phyloP scores from a whole-genome alignment of 2,113 vertebrate genomes.

The Trichechus manatus region DNA sequence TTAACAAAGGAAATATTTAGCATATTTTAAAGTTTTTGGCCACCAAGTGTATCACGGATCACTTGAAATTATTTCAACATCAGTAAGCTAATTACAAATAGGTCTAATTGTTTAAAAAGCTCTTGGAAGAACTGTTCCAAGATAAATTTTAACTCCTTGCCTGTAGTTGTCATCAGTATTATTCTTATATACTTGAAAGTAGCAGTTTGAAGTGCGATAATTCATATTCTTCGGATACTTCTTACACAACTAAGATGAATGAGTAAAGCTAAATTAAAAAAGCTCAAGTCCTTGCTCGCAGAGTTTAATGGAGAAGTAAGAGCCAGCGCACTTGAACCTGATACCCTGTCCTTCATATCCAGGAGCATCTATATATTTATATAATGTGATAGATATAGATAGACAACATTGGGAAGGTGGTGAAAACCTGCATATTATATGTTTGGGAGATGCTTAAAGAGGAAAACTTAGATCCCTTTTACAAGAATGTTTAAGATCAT shows the following conservation, averaged over 20 bases:
- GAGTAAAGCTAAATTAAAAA: constrained; percentile 62
- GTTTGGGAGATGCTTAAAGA: not conserved
- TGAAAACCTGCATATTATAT: not conserved
- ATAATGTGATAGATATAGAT: not conserved
- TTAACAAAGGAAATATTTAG: constrained; percentile 45
- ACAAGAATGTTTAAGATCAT: constrained; percentile 50
- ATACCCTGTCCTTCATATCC: not conserved
- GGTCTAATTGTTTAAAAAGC: constrained; percentile 34
- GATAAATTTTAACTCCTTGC: constrained; percentile 62
- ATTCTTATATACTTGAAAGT: constrained; percentile 64
- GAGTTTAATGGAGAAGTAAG: constrained; percentile 41
- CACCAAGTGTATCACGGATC: constrained; percentile 14
- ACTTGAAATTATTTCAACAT: constrained; percentile 62
- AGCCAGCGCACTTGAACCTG: constrained; percentile 37
- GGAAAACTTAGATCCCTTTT: constrained; percentile 44
- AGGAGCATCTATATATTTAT: not conserved
- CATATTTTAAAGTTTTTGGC: constrained; percentile 29
- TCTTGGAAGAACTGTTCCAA: constrained; percentile 56
- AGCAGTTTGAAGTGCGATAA: constrained; percentile 66
- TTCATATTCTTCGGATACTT: constrained; percentile 56
- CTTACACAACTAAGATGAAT: constrained; percentile 51
- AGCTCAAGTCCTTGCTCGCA: constrained; percentile 21
- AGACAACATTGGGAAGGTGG: not conserved
- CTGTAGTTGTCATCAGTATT: constrained; percentile 60
- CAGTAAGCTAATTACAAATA: constrained; percentile 40